Conservation (phyloP, 2,888 invertebrate species). For the Mythimna loreyi region DNA sequence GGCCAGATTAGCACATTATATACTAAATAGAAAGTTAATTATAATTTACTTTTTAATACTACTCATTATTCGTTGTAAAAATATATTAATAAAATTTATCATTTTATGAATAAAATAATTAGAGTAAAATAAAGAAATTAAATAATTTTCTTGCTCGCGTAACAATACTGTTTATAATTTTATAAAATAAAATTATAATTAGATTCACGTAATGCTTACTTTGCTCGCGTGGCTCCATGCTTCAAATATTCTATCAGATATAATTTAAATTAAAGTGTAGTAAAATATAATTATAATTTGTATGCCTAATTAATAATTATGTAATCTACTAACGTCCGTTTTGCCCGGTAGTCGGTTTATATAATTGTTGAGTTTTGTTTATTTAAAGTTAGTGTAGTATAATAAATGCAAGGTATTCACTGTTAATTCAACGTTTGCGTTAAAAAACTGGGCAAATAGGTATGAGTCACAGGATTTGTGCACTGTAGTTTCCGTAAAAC, state of each 20-base stretch:
- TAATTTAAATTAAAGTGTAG: slow-evolving; percentile 21
- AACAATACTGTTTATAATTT: background rate
- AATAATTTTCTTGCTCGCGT: background rate
- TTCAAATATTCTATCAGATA: slow-evolving; percentile 21
- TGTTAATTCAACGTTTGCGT: too few species aligned
- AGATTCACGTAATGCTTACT: slow-evolving; percentile 26
- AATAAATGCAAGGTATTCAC: too few species aligned
- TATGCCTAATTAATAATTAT: slow-evolving; percentile 25
- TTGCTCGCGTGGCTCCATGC: slow-evolving; percentile 13
- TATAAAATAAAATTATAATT: slow-evolving; percentile 26
- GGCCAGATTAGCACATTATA: too few species aligned
- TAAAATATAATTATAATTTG: slow-evolving; percentile 12
- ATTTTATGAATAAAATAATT: background rate
- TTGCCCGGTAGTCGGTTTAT: background rate
- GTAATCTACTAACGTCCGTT: background rate
- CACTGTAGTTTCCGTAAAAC: too few species aligned
- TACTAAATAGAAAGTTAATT: too few species aligned
- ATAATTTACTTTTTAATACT: background rate
- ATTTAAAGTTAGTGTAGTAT: too few species aligned
- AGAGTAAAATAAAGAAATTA: slow-evolving; percentile 7
- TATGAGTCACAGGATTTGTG: too few species aligned
- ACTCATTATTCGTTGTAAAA: background rate
- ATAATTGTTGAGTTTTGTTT: too few species aligned
- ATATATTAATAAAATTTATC: too few species aligned
- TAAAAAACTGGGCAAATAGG: too few species aligned